Percentiles rank a stretch among this genome's conserved stretches.
Evolutionary conservation across 2,797 vertebrate genomes (phyloP).

Genomic region (Myotis planiceps): DNA sequence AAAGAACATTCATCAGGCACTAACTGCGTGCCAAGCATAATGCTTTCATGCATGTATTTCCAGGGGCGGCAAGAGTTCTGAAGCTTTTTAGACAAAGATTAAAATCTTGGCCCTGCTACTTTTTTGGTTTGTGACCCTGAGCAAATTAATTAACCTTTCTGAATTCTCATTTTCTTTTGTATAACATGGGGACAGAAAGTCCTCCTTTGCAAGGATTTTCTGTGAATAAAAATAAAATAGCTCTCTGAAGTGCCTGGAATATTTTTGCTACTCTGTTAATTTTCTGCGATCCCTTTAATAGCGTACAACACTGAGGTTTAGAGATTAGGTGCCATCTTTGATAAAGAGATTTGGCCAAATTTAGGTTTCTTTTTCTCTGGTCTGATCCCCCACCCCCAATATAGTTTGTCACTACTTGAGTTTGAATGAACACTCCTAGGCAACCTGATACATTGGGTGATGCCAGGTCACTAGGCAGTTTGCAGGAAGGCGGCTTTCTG

Average conservation of each 20-base stretch:
- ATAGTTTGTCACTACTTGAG: neutral
- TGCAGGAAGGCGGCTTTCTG: neutral
- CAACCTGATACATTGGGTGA: neutral
- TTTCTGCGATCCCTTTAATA: neutral
- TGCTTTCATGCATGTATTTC: neutral
- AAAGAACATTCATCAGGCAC: neutral
- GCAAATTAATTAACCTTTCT: neutral
- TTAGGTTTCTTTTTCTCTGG: neutral
- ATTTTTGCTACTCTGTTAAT: neutral
- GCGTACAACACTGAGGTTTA: neutral
- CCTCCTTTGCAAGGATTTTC: neutral
- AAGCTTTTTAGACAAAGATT: neutral
- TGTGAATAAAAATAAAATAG: neutral
- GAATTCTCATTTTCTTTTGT: slow-evolving; percentile 11
- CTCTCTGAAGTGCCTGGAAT: neutral
- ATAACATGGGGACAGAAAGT: neutral
- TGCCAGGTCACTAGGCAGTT: neutral
- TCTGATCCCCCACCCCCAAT: neutral
- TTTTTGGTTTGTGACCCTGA: neutral
- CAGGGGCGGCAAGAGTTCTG: neutral
- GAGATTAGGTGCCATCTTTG: neutral
- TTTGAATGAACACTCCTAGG: neutral
- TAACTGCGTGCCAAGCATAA: neutral
- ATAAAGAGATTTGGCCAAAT: slow-evolving; percentile 9
- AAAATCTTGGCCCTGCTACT: neutral